A percentile compares a stretch with the other conserved stretches of the same genome.
phyloP scores from a whole-genome alignment of 2,113 vertebrate genomes.

The Rhipidura dahli region DNA sequence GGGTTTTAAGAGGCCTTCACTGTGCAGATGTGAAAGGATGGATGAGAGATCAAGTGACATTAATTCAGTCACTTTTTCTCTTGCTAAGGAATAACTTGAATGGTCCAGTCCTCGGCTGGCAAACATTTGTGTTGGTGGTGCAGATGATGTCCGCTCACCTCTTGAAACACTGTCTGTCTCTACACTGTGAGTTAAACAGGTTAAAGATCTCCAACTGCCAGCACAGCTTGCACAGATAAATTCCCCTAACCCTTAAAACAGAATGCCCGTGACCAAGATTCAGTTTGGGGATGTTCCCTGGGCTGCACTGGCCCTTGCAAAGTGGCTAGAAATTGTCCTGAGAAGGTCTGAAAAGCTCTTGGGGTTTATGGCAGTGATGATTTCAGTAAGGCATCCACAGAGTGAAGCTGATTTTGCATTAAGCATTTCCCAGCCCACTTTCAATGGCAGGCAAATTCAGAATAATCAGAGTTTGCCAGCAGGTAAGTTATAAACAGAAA shows the following conservation, averaged over 20 bases:
- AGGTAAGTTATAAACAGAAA: neutral
- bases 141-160: neutral
- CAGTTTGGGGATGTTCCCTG: neutral
- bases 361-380: neutral
- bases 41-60: neutral
- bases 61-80: neutral
- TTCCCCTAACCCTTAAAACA: neutral
- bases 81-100: neutral
- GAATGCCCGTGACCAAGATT: neutral
- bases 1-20: neutral
- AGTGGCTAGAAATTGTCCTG: neutral
- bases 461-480: neutral
- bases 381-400: neutral
- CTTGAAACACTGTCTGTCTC: neutral
- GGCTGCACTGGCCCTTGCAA: neutral
- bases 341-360: neutral
- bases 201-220: neutral
- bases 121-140: neutral
- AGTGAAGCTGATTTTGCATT: neutral
- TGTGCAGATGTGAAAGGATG: neutral
- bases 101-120: neutral
- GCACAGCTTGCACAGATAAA: neutral
- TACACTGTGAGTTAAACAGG: neutral
- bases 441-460: neutral
- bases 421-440: neutral